Conservation (phyloP, 2,113 vertebrate genomes). For the Bettongia penicillata region DNA sequence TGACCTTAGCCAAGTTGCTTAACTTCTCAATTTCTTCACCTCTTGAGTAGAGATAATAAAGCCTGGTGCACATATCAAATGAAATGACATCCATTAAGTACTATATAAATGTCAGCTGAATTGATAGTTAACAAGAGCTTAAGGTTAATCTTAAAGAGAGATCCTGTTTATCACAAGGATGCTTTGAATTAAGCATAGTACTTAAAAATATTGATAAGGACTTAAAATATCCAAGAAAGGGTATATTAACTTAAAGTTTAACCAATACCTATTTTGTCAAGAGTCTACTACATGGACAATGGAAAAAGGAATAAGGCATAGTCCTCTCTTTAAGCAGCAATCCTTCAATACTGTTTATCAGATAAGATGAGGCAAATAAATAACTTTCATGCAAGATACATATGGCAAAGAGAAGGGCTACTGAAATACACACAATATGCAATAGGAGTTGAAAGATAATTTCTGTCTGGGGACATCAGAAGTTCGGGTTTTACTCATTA, state of each 20-base stretch:
- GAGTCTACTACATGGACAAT: background rate
- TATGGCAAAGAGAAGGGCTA: background rate
- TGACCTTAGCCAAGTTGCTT: background rate
- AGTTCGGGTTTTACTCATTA: background rate
- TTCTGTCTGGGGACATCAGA: background rate
- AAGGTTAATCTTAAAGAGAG: background rate
- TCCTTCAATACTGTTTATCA: background rate
- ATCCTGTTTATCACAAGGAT: background rate
- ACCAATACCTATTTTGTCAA: background rate
- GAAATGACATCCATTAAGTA: background rate
- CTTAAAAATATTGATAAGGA: background rate
- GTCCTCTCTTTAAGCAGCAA: background rate
- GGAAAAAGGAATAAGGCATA: background rate
- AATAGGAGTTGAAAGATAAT: background rate
- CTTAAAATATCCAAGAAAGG: background rate
- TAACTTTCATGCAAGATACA: background rate
- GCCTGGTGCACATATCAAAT: background rate
- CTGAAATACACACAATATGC: background rate
- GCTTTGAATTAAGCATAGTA: background rate
- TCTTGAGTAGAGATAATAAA: background rate
- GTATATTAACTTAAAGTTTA: background rate
- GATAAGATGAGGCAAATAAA: background rate
- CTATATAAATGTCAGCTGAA: background rate
- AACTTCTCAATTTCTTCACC: background rate
- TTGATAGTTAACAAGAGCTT: background rate